Evolutionary conservation across 2,888 invertebrate species (phyloP).

Genomic region (Pocota personata): DNA sequence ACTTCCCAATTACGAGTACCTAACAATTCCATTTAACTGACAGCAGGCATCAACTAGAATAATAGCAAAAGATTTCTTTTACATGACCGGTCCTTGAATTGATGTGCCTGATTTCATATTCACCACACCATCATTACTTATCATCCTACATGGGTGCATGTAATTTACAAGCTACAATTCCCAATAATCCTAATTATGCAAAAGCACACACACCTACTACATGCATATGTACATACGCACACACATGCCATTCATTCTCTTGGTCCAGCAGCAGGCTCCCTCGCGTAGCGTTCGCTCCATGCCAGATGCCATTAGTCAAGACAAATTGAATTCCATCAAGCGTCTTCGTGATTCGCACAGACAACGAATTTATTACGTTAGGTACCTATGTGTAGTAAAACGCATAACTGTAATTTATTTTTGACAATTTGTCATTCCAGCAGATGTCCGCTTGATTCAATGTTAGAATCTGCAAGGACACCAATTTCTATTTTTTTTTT

Average conservation of each 20-base stretch:
- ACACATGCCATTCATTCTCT: not conserved
- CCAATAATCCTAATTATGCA: slow-evolving; percentile 66
- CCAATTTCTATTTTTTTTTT: slow-evolving; percentile 42
- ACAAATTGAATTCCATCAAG: slow-evolving; percentile 74
- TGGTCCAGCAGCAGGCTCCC: not conserved
- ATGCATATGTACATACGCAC: not conserved
- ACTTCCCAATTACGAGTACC: slow-evolving; percentile 20
- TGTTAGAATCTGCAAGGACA: slow-evolving; percentile 69
- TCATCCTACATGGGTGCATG: slow-evolving; percentile 48
- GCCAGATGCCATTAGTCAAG: slow-evolving; percentile 71
- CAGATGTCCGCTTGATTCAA: slow-evolving; percentile 73
- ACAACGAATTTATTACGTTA: slow-evolving; percentile 71
- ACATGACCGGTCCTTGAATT: slow-evolving; percentile 34
- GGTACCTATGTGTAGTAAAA: slow-evolving; percentile 78
- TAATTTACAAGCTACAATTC: slow-evolving; percentile 57
- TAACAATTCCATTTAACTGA: slow-evolving; percentile 27
- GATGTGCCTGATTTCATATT: slow-evolving; percentile 58
- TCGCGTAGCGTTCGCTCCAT: slow-evolving; percentile 31
- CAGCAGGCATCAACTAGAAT: slow-evolving; percentile 34
- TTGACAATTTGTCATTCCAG: slow-evolving; percentile 78
- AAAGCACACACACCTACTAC: not conserved
- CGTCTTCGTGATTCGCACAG: slow-evolving; percentile 72
- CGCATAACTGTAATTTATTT: slow-evolving; percentile 81
- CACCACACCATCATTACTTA: slow-evolving; percentile 39
- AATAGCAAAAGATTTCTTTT: slow-evolving; percentile 49